Evolutionary conservation across 2,113 vertebrate genomes (phyloP), one percentile per base, ranked within the genome.

Genomic region (Strigops habroptila): DNA sequence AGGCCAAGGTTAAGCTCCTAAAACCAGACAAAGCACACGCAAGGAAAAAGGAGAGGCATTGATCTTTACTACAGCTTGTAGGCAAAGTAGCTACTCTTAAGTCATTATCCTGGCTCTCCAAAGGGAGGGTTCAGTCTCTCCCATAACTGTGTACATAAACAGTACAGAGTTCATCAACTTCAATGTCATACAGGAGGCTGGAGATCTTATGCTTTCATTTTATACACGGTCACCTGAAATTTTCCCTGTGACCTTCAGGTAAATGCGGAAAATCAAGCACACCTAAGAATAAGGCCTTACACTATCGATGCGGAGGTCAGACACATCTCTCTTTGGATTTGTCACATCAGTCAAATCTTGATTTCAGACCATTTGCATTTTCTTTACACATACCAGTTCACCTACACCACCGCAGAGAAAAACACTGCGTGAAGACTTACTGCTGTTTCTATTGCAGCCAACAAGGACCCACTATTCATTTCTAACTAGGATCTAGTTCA

Each of bases 1-100:
- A 91, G 93, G 94, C 87, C 87, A 90, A 91, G 91, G 71, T 94
- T 90, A 93, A 44, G 49, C 59, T 75, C 62, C 74, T 80, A 59
- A 77, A 23, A 75, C 39, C 39, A 70, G 31, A 68, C 77, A 86
- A 90, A 85, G 75, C 44, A 70, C 30, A 22, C 1, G 3, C 48
- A 71, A 77, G 59, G 31, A 65, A 92, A 91, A 91, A 82, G 12
- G 35, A 70, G 70, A 87, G 49, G 30, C 37, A 92, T 25, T 53
- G 30, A 57, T 73, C 28, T 79, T 75, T 73, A 39, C 35, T 75
- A 51, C 35, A 39, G 41, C 44, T 88, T 65, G 30, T 37, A 90
- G 44, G 78, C 28, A 85, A 67, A 74, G 59, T 1, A 86, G 49
- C 33, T 57, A 27, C 63, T 63, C 31, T 30, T 52, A 28, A 83